phyloP scores from a whole-genome alignment of 1,140 invertebrate species.

The Vanessa atalanta region DNA sequence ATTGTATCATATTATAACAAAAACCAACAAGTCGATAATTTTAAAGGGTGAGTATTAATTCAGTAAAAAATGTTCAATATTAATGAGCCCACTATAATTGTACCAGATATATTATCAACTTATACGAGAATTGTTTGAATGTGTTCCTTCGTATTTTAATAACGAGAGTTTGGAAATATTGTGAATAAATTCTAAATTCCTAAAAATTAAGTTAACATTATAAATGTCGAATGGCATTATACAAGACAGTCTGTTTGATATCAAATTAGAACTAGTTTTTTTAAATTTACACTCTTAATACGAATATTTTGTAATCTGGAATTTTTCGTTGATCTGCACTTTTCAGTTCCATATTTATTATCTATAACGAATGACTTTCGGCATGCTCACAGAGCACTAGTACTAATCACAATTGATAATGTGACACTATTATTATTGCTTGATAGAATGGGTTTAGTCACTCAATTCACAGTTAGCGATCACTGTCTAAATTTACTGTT shows the following conservation, averaged over 20 bases:
- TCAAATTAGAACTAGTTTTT: background rate
- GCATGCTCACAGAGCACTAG: slow-evolving; percentile 39
- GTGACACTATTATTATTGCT: slow-evolving; percentile 28
- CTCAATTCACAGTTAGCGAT: slow-evolving; percentile 28
- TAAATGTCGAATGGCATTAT: slow-evolving; percentile 8
- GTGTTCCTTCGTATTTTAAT: background rate
- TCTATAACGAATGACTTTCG: slow-evolving; percentile 36
- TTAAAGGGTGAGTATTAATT: slow-evolving; percentile 18
- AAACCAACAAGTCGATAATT: slow-evolving; percentile 26
- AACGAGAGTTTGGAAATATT: background rate
- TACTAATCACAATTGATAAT: slow-evolving; percentile 17
- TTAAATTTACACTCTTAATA: background rate
- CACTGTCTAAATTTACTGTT: slow-evolving; percentile 55
- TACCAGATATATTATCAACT: no score
- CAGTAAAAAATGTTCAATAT: slow-evolving; percentile 4
- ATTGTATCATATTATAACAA: slow-evolving; percentile 32
- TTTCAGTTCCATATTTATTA: slow-evolving; percentile 27
- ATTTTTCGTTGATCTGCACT: background rate
- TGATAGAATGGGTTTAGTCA: slow-evolving; percentile 22
- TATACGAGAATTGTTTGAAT: no score
- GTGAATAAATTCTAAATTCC: background rate
- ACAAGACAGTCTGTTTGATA: background rate
- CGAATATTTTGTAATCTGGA: background rate
- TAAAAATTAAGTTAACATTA: background rate
- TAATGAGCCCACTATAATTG: background rate